Percentiles rank a stretch among this genome's conserved stretches.
Conservation (phyloP, 1,140 invertebrate genomes). For the Anadara kagoshimensis region DNA sequence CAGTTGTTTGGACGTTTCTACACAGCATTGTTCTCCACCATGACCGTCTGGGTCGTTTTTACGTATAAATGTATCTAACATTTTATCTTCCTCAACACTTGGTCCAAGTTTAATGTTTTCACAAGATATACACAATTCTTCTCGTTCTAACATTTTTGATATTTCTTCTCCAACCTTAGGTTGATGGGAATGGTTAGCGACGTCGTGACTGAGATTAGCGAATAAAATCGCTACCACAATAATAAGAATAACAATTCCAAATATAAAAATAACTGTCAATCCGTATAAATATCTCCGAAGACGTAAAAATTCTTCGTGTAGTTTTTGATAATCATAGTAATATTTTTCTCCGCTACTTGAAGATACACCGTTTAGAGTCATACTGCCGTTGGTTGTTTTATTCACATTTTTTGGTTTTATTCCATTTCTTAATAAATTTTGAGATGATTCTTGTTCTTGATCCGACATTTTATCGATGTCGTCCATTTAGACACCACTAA, state of each 20-base stretch:
- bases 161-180: constrained; percentile 63
- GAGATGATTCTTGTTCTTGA: constrained; percentile 5
- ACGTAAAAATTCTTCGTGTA: constrained; percentile 38
- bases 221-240: constrained; percentile 53
- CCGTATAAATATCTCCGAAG: constrained; percentile 51
- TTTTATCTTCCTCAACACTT: constrained; percentile 52
- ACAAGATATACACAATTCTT: constrained; percentile 60
- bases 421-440: constrained; percentile 26
- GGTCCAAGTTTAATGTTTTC: constrained; percentile 56
- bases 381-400: constrained; percentile 9
- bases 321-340: constrained; percentile 14
- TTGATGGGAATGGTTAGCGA: constrained; percentile 57
- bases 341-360: constrained; percentile 6
- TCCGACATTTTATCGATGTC: constrained; percentile 22
- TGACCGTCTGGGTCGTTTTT: constrained; percentile 33
- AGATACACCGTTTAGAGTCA: constrained; percentile 15
- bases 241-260: constrained; percentile 54
- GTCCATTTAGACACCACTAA: too few relatives aligned
- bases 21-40: constrained; percentile 59
- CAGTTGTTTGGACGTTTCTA: constrained; percentile 55
- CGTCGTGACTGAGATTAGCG: constrained; percentile 55
- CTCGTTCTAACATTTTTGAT: constrained; percentile 51
- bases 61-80: constrained; percentile 51
- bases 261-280: constrained; percentile 47
- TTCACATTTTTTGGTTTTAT: constrained; percentile 30